Evolutionary conservation across 2,113 vertebrate species (phyloP).

Genomic region (Copsychus sechellarum): DNA sequence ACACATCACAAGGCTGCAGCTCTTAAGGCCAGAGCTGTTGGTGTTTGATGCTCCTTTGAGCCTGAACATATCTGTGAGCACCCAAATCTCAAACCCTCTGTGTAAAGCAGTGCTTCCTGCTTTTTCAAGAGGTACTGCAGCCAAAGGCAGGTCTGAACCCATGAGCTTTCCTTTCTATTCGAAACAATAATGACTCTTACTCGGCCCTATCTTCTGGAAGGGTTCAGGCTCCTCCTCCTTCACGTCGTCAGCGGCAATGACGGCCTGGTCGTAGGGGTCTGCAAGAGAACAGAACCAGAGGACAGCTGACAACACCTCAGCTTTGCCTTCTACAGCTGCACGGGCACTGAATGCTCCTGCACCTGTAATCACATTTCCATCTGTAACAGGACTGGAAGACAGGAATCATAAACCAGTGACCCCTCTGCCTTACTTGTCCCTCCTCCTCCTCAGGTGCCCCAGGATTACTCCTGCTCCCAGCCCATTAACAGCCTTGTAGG

Average conservation of each 20-base stretch:
- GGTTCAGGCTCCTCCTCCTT: constrained; percentile 95
- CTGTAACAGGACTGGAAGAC: not conserved
- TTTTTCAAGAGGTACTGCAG: not conserved
- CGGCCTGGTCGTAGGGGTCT: constrained; percentile 96
- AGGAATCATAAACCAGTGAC: not conserved
- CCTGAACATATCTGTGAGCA: not conserved
- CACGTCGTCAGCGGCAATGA: constrained; percentile 87
- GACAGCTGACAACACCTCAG: constrained; percentile 15
- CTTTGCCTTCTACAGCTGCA: not conserved
- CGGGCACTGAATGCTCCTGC: constrained; percentile 13
- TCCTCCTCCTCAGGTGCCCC: not conserved
- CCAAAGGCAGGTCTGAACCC: not conserved
- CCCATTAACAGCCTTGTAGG: not conserved
- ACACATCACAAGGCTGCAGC: not conserved
- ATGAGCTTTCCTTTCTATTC: not conserved
- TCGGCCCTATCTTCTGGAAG: constrained; percentile 98
- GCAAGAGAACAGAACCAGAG: constrained; percentile 62
- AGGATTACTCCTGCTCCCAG: not conserved
- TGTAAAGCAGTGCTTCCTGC: not conserved
- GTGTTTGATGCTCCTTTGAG: not conserved
- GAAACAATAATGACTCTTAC: constrained; percentile 76
- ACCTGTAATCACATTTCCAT: not conserved
- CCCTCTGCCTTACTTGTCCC: not conserved
- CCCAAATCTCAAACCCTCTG: not conserved
- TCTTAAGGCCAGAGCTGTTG: not conserved